These are phyloP conservation scores for Morphnarchus princeps DNA, from an alignment of 2,113 vertebrate genomes.

Conservation along the genomic window DNA sequence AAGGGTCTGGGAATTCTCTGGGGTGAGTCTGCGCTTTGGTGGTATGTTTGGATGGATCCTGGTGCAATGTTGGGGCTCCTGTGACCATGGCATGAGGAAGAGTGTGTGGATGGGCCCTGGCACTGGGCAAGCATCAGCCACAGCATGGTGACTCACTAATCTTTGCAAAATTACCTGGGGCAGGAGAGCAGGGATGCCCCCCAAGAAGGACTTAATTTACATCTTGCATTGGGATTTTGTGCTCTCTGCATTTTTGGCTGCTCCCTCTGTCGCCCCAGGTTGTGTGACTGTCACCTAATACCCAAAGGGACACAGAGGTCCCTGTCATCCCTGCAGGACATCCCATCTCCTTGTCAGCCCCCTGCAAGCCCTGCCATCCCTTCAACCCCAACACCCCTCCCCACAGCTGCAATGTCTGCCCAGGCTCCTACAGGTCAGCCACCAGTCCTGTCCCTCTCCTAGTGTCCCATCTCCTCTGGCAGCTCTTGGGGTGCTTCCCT, in stretches of 20 bases:
- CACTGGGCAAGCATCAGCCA: not conserved
- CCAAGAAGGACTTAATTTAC: not conserved
- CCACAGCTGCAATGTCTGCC: not conserved
- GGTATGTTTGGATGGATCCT: not conserved
- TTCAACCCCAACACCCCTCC: not conserved
- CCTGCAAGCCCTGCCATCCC: not conserved
- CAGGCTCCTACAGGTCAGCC: not conserved
- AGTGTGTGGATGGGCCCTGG: not conserved
- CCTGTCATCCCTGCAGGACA: not conserved
- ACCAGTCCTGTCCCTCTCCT: too few species aligned
- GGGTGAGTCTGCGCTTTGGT: not conserved
- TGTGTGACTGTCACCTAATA: not conserved
- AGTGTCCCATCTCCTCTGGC: not conserved
- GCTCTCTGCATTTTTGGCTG: not conserved
- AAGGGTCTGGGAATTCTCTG: not conserved
- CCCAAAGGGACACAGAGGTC: not conserved
- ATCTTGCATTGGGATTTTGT: not conserved
- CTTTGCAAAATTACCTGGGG: not conserved
- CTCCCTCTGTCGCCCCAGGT: not conserved
- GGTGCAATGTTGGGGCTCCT: not conserved
- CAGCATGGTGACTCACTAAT: not conserved
- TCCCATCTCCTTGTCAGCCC: not conserved
- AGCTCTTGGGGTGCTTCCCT: not conserved
- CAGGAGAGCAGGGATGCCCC: not conserved
- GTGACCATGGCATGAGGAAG: not conserved